Percentiles rank a stretch among this genome's conserved stretches.
Evolutionary conservation across 2,888 invertebrate genomes (phyloP).

Genomic region (Idaea aversata): DNA sequence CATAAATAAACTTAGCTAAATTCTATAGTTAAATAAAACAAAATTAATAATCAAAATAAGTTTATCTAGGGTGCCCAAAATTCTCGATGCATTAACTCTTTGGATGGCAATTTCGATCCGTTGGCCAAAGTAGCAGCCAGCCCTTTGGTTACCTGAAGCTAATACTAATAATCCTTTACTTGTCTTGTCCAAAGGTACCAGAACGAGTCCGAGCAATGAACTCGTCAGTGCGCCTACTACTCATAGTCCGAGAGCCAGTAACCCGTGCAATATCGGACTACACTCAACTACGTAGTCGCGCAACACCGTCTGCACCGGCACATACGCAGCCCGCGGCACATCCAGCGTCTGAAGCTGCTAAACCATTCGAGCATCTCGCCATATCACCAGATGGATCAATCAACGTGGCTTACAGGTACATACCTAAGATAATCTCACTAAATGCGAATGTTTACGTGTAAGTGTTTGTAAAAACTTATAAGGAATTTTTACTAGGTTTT

Average conservation of each 20-base stretch:
- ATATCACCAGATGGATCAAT: conserved; percentile 90
- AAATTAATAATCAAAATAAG: no score
- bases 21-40: no score
- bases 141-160: neutral
- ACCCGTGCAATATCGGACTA: conserved; percentile 98
- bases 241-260: conserved; percentile 97
- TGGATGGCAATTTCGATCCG: no score
- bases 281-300: conserved; percentile 93
- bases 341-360: conserved; percentile 64
- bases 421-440: neutral
- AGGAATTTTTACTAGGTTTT: no score
- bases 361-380: conserved; percentile 90
- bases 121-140: neutral
- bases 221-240: conserved; percentile 91
- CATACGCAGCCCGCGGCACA: conserved; percentile 57
- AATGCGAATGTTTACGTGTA: no score
- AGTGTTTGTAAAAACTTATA: no score
- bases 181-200: conserved; percentile 83
- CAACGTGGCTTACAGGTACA: conserved; percentile 87
- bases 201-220: conserved; percentile 97
- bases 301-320: conserved; percentile 86
- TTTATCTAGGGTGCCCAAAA: no score
- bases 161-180: neutral
- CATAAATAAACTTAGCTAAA: no score
- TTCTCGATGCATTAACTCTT: no score